Base-by-base conservation (phyloP, 2,113 vertebrate genomes). In the Nicator chloris region DNA sequence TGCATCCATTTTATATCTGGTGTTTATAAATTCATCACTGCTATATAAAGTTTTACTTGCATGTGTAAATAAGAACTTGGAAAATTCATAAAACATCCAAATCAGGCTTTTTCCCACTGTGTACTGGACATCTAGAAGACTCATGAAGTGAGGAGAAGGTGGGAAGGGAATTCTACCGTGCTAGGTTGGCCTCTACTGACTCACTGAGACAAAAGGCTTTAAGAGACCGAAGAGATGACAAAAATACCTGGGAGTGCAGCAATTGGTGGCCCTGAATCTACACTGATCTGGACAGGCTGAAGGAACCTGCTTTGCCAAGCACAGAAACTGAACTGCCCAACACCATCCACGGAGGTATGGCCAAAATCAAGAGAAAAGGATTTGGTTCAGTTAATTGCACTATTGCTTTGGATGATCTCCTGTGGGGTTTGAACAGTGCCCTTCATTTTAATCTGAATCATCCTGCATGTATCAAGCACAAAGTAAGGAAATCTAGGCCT, bases 191-290 rank as follows among this genome's bases (percentile, higher is more conserved):
- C 86, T 93, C 53, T 71, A 57, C 68, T 2, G 47, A 86, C 86
- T 87, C 68, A 65, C 57, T 66, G 47, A 45, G 88, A 94, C 94
- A 92, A 96, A 97, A 96, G 51, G 87, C 64, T 95, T 92, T 65
- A 76, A 91, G 93, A 97, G 92, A 94, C 69, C 65, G 39, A 88
- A 75, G 3, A 37, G 63, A 44, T 19, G 93, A 93, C 51, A 89
- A 70, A 92, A 95, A 83, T 14, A 35, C 86, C 75, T 50, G 50
- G 94, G 94, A 96, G 94, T 94, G 96, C 94, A 97, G 96, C 88
- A 91, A 56, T 22, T 79, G 84, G 27, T 70, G 76, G 97, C 97
- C 97, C 96, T 96, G 96, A 95, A 93, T 49, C 82, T 80, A 92
- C 56, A 20, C 57, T 27, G 60, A 88, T 37, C 81, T 6, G 53